A percentile compares a stretch with the other conserved stretches of the same genome.
These are phyloP conservation scores for Lepidonotus clava DNA, from an alignment of 2,888 invertebrate species.

Conservation along the genomic window DNA sequence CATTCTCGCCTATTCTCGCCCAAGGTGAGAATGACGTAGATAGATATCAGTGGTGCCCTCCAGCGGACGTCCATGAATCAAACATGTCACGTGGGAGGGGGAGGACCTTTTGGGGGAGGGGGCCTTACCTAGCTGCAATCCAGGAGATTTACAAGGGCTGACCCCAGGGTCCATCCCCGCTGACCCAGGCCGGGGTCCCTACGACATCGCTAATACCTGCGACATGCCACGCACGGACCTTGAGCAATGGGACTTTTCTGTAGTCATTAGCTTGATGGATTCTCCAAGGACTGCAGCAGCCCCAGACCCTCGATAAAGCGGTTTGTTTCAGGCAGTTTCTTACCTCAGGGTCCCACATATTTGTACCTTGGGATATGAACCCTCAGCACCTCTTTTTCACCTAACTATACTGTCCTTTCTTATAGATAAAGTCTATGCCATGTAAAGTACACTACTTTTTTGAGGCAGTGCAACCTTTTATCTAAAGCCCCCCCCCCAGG, in stretches of 20 bases:
- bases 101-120: neutral
- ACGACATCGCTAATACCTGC: slow-evolving; percentile 44
- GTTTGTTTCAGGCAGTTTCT: no score
- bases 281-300: neutral
- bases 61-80: slow-evolving; percentile 27
- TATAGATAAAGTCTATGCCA: no score
- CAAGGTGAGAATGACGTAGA: slow-evolving; percentile 34
- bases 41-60: slow-evolving; percentile 23
- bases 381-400: no score
- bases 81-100: slow-evolving; percentile 45
- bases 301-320: neutral
- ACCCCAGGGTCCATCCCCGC: slow-evolving; percentile 41
- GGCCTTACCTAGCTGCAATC: slow-evolving; percentile 38
- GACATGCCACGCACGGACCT: neutral
- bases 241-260: slow-evolving; percentile 35
- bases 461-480: no score
- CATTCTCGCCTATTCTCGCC: slow-evolving; percentile 32
- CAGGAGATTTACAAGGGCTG: slow-evolving; percentile 45
- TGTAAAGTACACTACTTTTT: no score
- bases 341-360: no score
- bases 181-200: slow-evolving; percentile 35
- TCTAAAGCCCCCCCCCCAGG: no score
- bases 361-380: no score
- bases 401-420: no score
- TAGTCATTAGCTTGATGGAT: slow-evolving; percentile 40